These are phyloP conservation scores for Oreochromis grahami DNA, from an alignment of 2,797 vertebrate genomes.

Conservation along the genomic window DNA sequence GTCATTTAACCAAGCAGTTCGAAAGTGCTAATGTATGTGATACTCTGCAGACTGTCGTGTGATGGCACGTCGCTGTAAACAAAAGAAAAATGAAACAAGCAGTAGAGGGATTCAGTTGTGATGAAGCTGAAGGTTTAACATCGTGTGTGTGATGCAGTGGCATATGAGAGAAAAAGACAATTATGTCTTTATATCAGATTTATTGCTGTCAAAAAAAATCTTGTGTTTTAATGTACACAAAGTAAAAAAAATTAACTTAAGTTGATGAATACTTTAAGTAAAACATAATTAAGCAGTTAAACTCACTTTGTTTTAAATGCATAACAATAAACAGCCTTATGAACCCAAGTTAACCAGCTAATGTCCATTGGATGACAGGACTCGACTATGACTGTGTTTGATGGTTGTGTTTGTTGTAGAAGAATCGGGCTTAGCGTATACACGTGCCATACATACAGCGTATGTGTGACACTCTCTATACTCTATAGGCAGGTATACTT, in stretches of 20 bases:
- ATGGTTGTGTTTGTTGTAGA: constrained; percentile 2
- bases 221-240: not conserved
- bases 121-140: not conserved
- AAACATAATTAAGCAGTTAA: not conserved
- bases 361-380: not conserved
- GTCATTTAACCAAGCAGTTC: not conserved
- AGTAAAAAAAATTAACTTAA: not conserved
- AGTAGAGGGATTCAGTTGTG: not conserved
- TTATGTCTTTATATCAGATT: constrained; percentile 40
- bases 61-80: not conserved
- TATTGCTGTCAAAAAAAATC: not conserved
- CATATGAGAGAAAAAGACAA: not conserved
- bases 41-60: not conserved
- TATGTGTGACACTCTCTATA: not conserved
- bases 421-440: constrained; percentile 1
- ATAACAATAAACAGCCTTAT: not conserved
- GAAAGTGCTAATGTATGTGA: not conserved
- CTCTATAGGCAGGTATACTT: constrained; percentile 18
- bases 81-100: not conserved
- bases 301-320: not conserved
- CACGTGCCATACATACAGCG: not conserved
- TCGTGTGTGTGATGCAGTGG: constrained; percentile 11
- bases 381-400: not conserved
- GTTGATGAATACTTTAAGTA: not conserved
- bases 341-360: not conserved